Percentiles rank a stretch among this genome's conserved stretches.
Conservation (phyloP, 1,140 invertebrate genomes). For the Drosophila burlai region DNA sequence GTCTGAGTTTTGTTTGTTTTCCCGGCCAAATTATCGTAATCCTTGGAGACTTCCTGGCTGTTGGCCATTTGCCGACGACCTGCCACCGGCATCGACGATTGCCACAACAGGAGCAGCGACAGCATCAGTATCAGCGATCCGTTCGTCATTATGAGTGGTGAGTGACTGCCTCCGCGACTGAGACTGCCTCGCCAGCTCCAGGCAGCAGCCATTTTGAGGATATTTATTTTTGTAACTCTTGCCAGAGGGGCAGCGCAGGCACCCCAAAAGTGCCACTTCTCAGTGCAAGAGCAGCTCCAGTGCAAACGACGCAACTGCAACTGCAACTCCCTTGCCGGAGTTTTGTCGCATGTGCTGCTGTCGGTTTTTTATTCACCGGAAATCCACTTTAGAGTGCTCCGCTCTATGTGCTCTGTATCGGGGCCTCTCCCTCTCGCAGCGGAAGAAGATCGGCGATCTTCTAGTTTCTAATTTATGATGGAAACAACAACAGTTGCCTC, state of each 20-base stretch:
- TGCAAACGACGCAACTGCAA: conserved; percentile 17
- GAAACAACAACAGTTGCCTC: conserved; percentile 64
- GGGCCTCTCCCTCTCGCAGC: conserved; percentile 27
- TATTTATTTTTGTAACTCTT: conserved; percentile 75
- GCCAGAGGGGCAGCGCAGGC: conserved; percentile 27
- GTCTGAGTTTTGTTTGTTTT: neutral
- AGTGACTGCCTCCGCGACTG: conserved; percentile 26
- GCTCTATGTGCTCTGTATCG: conserved; percentile 6
- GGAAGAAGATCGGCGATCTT: conserved; percentile 55
- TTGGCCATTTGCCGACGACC: conserved; percentile 42
- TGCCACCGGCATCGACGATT: neutral
- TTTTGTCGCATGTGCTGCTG: conserved; percentile 65
- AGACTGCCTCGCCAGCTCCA: conserved; percentile 13
- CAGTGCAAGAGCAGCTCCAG: conserved; percentile 14
- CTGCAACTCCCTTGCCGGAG: conserved; percentile 48
- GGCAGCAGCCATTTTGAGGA: conserved; percentile 49
- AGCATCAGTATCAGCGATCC: conserved; percentile 33
- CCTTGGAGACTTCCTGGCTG: conserved; percentile 58
- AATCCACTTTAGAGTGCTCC: conserved; percentile 76
- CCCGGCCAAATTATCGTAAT: conserved; percentile 79
- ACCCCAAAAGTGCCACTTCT: conserved; percentile 27
- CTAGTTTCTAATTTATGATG: conserved; percentile 71
- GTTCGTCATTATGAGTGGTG: conserved; percentile 20
- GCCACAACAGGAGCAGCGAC: conserved; percentile 27
- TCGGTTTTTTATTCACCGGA: conserved; percentile 80